These are phyloP conservation scores for Tubulanus polymorphus DNA, from an alignment of 2,888 invertebrate genomes.

Conservation along the genomic window DNA sequence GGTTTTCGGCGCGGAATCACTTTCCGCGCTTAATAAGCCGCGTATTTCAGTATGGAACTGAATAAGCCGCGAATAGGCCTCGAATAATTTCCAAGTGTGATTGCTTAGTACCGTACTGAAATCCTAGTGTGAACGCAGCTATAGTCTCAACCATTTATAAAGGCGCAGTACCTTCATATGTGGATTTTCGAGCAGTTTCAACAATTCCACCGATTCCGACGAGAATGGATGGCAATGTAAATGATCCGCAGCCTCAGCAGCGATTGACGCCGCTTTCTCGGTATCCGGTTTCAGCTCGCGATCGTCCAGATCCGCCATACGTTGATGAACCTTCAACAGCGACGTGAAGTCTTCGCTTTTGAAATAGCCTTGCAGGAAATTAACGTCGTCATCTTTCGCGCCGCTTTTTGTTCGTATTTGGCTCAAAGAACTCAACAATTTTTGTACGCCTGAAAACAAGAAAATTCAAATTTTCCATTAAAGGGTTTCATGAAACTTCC, in stretches of 20 bases:
- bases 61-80: no score
- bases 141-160: no score
- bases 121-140: no score
- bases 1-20: no score
- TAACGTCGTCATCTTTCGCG: neutral
- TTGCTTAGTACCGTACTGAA: no score
- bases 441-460: neutral
- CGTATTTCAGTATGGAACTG: no score
- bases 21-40: no score
- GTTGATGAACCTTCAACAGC: neutral
- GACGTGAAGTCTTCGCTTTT: neutral
- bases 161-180: conserved; percentile 2
- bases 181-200: neutral
- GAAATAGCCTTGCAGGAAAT: neutral
- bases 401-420: neutral
- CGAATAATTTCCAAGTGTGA: no score
- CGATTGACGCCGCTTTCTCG: neutral
- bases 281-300: neutral
- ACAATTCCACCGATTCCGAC: neutral
- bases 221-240: conserved; percentile 1
- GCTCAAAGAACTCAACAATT: conserved; percentile 1
- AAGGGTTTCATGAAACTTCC: no score
- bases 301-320: neutral
- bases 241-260: neutral
- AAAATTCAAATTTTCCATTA: no score